These are phyloP conservation scores for Folsomia manolachei DNA, from an alignment of 2,888 invertebrate genomes.

Conservation along the genomic window DNA sequence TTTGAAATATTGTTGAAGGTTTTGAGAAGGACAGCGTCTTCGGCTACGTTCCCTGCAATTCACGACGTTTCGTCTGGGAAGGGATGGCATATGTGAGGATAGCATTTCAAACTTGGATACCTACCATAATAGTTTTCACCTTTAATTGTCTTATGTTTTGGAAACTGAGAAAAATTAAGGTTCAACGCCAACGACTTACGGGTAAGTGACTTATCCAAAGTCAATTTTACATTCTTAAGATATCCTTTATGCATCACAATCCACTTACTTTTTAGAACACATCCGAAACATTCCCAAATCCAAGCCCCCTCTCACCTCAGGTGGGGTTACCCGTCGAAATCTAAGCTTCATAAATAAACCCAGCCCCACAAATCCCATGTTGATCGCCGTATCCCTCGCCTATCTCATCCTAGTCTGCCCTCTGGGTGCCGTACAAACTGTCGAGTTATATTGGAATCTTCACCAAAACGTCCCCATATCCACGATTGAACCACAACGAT, in stretches of 20 bases:
- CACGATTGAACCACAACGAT: conserved; percentile 39
- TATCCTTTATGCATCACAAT: too few relatives aligned
- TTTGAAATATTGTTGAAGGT: conserved; percentile 45
- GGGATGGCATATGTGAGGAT: conserved; percentile 54
- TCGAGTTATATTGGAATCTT: conserved; percentile 54
- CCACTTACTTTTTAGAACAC: neutral
- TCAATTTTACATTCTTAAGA: neutral
- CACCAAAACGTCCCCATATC: conserved; percentile 51
- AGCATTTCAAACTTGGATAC: conserved; percentile 55
- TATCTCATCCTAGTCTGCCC: conserved; percentile 54
- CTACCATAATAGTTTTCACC: conserved; percentile 53
- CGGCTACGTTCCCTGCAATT: conserved; percentile 53
- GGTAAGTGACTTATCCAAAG: conserved; percentile 17
- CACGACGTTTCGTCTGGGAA: conserved; percentile 52
- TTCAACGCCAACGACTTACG: conserved; percentile 33
- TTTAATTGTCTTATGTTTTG: conserved; percentile 54
- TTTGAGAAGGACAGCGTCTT: conserved; percentile 55
- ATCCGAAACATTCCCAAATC: neutral
- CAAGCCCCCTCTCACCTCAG: neutral
- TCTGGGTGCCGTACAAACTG: conserved; percentile 54
- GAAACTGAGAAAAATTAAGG: conserved; percentile 37
- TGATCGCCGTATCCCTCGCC: conserved; percentile 54
- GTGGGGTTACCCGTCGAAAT: neutral
- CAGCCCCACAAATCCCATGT: conserved; percentile 52
- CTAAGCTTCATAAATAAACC: conserved; percentile 32